Conservation (phyloP, 2,113 vertebrate genomes). For the Thinocorus orbignyianus region DNA sequence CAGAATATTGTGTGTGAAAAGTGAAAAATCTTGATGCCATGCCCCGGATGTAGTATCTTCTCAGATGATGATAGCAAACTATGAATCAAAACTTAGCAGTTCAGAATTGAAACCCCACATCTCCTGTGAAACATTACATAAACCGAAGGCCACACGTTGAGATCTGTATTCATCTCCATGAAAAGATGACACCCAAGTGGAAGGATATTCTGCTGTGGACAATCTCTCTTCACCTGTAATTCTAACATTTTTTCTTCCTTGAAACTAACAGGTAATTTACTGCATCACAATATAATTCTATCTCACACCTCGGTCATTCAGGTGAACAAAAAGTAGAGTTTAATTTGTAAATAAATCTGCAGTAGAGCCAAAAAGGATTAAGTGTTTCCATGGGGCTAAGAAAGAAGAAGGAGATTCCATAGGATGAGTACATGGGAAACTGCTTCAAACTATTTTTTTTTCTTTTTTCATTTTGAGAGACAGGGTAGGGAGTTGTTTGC, state of each 20-base stretch:
- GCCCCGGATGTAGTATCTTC: neutral
- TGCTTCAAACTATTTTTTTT: neutral
- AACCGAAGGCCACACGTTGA: neutral
- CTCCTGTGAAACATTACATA: neutral
- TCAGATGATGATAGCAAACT: neutral
- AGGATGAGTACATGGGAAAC: neutral
- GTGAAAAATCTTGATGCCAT: neutral
- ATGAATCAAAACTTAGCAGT: neutral
- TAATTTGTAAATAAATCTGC: neutral
- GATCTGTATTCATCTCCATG: neutral
- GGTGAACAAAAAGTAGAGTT: neutral
- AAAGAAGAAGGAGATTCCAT: neutral
- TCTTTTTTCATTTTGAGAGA: neutral
- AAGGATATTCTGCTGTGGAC: neutral
- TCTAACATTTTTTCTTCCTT: neutral
- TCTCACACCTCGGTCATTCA: neutral
- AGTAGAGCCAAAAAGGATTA: neutral
- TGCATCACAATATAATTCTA: neutral
- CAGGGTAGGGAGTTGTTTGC: fast-evolving
- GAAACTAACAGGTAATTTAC: neutral
- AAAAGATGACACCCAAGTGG: neutral
- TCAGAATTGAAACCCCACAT: neutral
- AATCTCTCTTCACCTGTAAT: neutral
- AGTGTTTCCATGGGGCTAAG: neutral
- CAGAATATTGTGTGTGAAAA: neutral